These are phyloP conservation scores for Sebastes ruberrimus DNA, from an alignment of 2,797 vertebrate species.

Conservation along the genomic window DNA sequence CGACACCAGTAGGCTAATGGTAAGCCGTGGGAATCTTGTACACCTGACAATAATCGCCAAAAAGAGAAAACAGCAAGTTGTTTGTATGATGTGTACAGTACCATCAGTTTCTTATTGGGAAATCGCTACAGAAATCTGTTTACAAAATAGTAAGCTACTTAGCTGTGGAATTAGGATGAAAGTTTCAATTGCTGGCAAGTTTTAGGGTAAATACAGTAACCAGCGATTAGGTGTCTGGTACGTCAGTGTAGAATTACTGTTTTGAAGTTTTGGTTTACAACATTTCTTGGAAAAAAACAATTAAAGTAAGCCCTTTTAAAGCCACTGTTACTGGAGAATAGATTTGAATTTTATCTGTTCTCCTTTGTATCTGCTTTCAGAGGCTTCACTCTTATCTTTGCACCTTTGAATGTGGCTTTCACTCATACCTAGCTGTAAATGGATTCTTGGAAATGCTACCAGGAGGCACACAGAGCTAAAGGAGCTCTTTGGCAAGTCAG, in stretches of 20 bases:
- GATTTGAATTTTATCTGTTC: slow-evolving; percentile 8
- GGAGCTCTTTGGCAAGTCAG: slow-evolving; percentile 1
- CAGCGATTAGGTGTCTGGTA: slow-evolving; percentile 51
- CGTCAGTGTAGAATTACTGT: slow-evolving; percentile 47
- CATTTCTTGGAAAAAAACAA: slow-evolving; percentile 13
- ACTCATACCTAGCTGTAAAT: slow-evolving; percentile 1
- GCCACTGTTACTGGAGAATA: neutral
- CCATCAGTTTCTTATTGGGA: slow-evolving; percentile 29
- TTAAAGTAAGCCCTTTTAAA: slow-evolving; percentile 15
- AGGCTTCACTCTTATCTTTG: slow-evolving; percentile 10
- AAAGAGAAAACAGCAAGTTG: slow-evolving; percentile 44
- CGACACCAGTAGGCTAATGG: neutral
- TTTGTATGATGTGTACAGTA: slow-evolving; percentile 33
- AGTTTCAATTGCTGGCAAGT: slow-evolving; percentile 40
- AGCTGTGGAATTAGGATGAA: slow-evolving; percentile 44
- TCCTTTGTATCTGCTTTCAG: slow-evolving; percentile 16
- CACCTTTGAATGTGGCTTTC: slow-evolving; percentile 22
- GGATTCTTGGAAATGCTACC: neutral
- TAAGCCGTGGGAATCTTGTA: slow-evolving; percentile 35
- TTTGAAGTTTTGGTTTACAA: slow-evolving; percentile 51
- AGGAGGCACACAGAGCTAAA: slow-evolving; percentile 1
- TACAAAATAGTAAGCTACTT: slow-evolving; percentile 60
- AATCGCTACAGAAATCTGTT: slow-evolving; percentile 49
- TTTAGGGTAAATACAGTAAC: slow-evolving; percentile 66
- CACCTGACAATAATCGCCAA: slow-evolving; percentile 50